These are phyloP conservation scores for Ameiurus melas DNA, from an alignment of 2,113 vertebrate genomes.

Conservation along the genomic window DNA sequence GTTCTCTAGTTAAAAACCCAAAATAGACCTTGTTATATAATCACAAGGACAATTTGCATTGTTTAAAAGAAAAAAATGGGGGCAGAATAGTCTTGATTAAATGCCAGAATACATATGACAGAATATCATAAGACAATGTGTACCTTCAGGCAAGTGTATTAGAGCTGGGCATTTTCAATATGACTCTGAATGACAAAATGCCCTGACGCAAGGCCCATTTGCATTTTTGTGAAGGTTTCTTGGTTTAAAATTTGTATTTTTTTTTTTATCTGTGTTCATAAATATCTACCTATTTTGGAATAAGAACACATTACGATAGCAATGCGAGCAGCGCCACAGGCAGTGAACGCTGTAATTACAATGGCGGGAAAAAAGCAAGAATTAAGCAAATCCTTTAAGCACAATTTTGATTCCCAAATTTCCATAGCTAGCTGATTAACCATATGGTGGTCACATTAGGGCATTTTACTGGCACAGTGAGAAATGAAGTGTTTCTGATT, in stretches of 20 bases:
- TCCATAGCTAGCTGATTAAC: constrained; percentile 11
- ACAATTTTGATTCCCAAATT: constrained; percentile 11
- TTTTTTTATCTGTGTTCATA: background rate
- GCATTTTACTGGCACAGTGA: constrained; percentile 21
- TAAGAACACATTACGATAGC: background rate
- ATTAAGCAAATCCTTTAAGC: constrained; percentile 7
- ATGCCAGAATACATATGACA: constrained; percentile 9
- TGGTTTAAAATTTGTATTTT: too few relatives aligned
- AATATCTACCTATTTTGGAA: background rate
- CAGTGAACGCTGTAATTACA: background rate
- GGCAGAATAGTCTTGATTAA: constrained; percentile 21
- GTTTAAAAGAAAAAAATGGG: background rate
- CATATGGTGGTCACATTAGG: constrained; percentile 23
- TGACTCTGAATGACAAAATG: background rate
- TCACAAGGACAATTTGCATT: background rate
- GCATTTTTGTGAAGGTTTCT: background rate
- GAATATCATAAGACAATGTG: background rate
- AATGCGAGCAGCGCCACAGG: background rate
- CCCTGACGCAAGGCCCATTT: background rate
- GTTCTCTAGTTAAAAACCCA: background rate
- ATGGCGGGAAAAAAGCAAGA: background rate
- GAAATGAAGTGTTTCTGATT: background rate
- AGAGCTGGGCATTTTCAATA: constrained; percentile 2
- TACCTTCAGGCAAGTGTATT: constrained; percentile 14
- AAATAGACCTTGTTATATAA: background rate